phyloP scores from a whole-genome alignment of 1,140 invertebrate genomes.

The Ostrea denselamellosa region DNA sequence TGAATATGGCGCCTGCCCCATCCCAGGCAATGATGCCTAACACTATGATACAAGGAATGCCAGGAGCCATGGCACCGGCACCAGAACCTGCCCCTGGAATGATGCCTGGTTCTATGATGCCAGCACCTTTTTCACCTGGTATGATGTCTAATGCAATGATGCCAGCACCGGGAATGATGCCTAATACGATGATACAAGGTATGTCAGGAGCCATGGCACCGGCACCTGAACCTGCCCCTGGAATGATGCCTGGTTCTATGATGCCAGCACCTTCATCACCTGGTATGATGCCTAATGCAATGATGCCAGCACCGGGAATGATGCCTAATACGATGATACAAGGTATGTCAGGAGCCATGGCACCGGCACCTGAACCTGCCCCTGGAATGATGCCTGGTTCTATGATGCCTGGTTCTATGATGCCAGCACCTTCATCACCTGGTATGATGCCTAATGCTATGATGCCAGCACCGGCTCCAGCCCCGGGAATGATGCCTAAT shows the following conservation, averaged over 20 bases:
- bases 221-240: neutral
- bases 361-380: neutral
- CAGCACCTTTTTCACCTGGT: neutral
- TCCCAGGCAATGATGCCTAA: neutral
- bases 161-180: neutral
- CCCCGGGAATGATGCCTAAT: neutral
- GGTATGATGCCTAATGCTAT: neutral
- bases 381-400: slow-evolving; percentile 3
- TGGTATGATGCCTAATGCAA: neutral
- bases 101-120: neutral
- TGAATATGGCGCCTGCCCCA: too few species aligned
- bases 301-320: neutral
- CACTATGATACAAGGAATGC: neutral
- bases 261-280: neutral
- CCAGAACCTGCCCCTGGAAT: neutral
- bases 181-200: neutral
- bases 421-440: neutral
- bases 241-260: neutral
- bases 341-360: neutral
- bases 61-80: neutral
- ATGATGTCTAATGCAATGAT: neutral
- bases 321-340: neutral
- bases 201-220: neutral
- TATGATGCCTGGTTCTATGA: neutral
- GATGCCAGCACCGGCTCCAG: neutral